A percentile compares a stretch with the other conserved stretches of the same genome.
phyloP scores from a whole-genome alignment of 2,113 vertebrate species.

The Scytalopus superciliaris region DNA sequence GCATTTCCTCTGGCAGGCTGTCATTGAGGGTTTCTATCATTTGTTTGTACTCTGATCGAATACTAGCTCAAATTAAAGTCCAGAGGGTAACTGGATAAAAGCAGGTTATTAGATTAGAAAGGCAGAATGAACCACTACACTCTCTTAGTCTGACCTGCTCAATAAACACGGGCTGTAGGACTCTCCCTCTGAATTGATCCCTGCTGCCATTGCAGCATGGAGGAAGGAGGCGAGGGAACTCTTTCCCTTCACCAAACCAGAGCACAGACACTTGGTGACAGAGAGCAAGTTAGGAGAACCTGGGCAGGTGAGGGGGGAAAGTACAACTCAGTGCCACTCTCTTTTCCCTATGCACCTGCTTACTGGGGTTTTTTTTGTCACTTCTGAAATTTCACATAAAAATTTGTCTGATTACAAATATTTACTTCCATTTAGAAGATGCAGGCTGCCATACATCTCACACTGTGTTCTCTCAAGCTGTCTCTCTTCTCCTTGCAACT shows the following conservation, averaged over 20 bases:
- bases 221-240: not conserved
- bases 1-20: constrained; percentile 45
- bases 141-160: not conserved
- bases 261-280: fast-evolving
- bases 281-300: not conserved
- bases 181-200: not conserved
- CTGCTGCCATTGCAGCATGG: not conserved
- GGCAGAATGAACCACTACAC: not conserved
- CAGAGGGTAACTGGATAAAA: constrained; percentile 52
- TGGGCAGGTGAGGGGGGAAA: not conserved
- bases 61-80: constrained; percentile 40
- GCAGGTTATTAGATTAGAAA: constrained; percentile 50
- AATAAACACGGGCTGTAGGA: not conserved
- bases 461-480: not conserved
- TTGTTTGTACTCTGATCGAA: constrained; percentile 18
- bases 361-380: not conserved
- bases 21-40: constrained; percentile 4
- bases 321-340: fast-evolving
- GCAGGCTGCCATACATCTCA: not conserved
- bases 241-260: not conserved
- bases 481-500: not conserved
- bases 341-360: not conserved
- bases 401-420: not conserved
- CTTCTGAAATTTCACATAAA: not conserved
- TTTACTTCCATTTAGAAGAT: not conserved